Evolutionary conservation across 2,113 vertebrate species (phyloP).

Genomic region (Malaclemys terrapin): DNA sequence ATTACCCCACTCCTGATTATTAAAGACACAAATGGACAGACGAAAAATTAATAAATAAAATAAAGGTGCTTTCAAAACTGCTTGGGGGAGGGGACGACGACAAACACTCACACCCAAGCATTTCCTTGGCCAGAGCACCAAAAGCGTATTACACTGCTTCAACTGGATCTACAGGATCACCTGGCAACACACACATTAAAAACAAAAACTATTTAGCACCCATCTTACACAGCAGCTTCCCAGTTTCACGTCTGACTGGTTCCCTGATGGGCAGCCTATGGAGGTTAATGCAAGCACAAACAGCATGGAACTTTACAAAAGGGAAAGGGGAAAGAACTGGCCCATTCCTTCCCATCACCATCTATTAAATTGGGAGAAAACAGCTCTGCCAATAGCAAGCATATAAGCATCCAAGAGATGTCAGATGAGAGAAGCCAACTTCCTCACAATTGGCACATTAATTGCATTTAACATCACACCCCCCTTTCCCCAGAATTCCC

Average conservation of each 20-base stretch:
- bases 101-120: neutral
- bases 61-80: neutral
- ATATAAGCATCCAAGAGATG: neutral
- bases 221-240: neutral
- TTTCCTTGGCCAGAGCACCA: fast-evolving
- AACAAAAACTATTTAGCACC: neutral
- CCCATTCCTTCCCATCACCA: neutral
- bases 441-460: neutral
- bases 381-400: fast-evolving
- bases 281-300: fast-evolving
- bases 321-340: neutral
- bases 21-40: neutral
- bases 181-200: neutral
- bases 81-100: too few relatives aligned
- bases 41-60: neutral
- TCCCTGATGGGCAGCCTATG: neutral
- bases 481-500: neutral
- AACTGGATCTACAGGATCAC: neutral
- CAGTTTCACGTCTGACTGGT: neutral
- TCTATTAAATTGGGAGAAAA: fast-evolving
- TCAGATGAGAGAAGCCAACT: neutral
- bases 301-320: neutral
- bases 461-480: neutral
- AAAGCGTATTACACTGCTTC: neutral
- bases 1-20: neutral